These are phyloP conservation scores for Pharmacophagus antenor DNA, from an alignment of 2,888 invertebrate species.

Conservation along the genomic window DNA sequence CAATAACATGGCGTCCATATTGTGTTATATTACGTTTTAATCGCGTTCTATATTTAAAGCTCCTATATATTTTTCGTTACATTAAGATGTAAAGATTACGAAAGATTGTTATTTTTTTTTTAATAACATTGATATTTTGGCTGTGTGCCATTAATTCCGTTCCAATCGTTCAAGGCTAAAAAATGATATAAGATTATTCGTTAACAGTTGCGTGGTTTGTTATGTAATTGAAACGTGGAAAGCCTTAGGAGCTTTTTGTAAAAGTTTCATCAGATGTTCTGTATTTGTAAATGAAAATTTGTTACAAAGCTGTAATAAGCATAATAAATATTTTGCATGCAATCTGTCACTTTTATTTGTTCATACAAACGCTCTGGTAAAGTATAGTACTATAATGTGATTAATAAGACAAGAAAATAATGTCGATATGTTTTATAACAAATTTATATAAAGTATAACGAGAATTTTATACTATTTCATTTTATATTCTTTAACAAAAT, in stretches of 20 bases:
- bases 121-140: conserved; percentile 11
- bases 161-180: conserved; percentile 15
- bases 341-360: no score
- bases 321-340: no score
- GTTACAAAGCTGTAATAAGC: no score
- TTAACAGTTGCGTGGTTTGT: not conserved
- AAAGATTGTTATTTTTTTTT: conserved; percentile 4
- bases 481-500: not conserved
- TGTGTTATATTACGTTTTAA: not conserved
- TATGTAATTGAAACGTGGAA: not conserved
- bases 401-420: no score
- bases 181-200: conserved; percentile 10
- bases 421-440: no score
- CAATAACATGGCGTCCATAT: not conserved
- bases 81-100: conserved; percentile 8
- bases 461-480: not conserved
- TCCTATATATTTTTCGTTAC: conserved; percentile 1
- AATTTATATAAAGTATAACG: not conserved
- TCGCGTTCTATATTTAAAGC: not conserved
- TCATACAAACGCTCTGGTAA: no score
- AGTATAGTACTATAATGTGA: no score
- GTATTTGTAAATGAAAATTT: no score
- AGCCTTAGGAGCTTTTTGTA: not conserved
- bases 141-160: conserved; percentile 13
- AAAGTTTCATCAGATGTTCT: not conserved